Evolutionary conservation across 2,888 invertebrate species (phyloP).

Genomic region (Cremastinae sp.): DNA sequence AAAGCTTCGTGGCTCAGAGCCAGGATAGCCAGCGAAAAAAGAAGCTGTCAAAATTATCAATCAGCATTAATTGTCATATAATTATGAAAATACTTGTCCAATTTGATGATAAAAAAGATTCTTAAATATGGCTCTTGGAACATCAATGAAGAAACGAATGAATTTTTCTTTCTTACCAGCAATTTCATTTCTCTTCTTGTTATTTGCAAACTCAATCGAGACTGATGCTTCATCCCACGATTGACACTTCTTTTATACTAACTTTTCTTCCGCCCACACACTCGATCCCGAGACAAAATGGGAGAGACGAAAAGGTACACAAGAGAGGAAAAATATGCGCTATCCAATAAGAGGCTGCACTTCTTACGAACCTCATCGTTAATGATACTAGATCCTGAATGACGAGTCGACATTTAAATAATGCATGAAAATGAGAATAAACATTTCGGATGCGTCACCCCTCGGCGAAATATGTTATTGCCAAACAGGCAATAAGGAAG

Average conservation of each 20-base stretch:
- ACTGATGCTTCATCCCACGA: conserved; percentile 65
- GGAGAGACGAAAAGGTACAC: conserved; percentile 36
- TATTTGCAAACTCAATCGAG: conserved; percentile 46
- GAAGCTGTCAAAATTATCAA: conserved; percentile 62
- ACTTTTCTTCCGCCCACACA: conserved; percentile 53
- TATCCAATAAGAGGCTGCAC: conserved; percentile 44
- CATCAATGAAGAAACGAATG: too few species aligned
- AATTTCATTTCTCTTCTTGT: conserved; percentile 69
- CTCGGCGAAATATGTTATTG: conserved; percentile 31
- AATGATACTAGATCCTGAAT: conserved; percentile 55
- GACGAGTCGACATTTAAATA: conserved; percentile 61
- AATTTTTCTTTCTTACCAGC: conserved; percentile 66
- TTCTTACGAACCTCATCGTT: conserved; percentile 48
- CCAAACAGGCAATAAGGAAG: conserved; percentile 32
- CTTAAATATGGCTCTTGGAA: too few species aligned
- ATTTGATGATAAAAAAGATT: too few species aligned
- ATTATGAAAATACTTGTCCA: too few species aligned
- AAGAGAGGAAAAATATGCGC: conserved; percentile 3
- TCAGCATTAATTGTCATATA: not conserved
- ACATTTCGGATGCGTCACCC: conserved; percentile 19
- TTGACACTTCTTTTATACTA: conserved; percentile 72
- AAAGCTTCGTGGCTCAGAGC: conserved; percentile 61
- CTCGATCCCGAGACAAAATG: conserved; percentile 64
- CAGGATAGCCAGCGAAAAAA: conserved; percentile 65
- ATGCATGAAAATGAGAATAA: not conserved